A percentile compares a stretch with the other conserved stretches of the same genome.
These are phyloP conservation scores for Silurus lanzhouensis DNA, from an alignment of 2,797 vertebrate species.

Conservation along the genomic window DNA sequence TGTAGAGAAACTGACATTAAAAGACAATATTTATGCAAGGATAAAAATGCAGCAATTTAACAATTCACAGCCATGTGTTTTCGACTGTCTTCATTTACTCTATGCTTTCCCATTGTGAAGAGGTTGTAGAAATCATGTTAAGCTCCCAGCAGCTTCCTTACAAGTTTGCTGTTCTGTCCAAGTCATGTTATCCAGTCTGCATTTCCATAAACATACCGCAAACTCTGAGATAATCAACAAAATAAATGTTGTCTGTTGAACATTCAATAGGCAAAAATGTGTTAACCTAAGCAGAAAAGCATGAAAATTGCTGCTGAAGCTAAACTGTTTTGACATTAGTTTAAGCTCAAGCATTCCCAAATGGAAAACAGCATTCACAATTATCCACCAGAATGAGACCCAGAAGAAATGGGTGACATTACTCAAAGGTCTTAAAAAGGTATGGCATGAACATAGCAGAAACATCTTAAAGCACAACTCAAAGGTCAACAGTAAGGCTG, in stretches of 20 bases:
- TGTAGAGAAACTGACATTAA: not conserved
- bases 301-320: not conserved
- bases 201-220: not conserved
- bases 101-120: not conserved
- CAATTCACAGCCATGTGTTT: not conserved
- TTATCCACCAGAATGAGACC: not conserved
- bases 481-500: too few species aligned
- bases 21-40: too few species aligned
- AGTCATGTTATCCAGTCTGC: not conserved
- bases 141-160: not conserved
- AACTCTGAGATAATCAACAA: not conserved
- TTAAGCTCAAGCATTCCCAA: not conserved
- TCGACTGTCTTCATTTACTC: not conserved
- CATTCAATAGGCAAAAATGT: not conserved
- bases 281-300: not conserved
- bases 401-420: too few species aligned
- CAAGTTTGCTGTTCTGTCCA: not conserved
- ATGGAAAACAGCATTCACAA: not conserved
- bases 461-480: too few species aligned
- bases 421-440: too few species aligned
- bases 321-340: not conserved
- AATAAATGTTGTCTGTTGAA: not conserved
- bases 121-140: not conserved
- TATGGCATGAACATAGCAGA: too few species aligned
- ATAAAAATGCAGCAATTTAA: not conserved